These are phyloP conservation scores for Frankliniella fusca DNA, from an alignment of 2,888 invertebrate species.

Conservation along the genomic window DNA sequence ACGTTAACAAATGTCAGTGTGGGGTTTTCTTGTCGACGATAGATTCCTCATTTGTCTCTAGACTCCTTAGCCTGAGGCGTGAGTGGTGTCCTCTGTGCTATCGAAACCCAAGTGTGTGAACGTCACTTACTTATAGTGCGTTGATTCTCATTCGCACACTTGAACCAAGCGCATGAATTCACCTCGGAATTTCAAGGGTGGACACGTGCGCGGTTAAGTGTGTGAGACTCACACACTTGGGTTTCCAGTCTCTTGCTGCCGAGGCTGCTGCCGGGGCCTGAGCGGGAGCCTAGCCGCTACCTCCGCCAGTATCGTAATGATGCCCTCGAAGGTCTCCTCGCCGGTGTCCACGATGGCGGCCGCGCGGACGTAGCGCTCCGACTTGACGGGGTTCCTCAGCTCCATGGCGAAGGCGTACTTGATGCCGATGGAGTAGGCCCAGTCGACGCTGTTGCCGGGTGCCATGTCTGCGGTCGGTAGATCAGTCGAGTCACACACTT, in stretches of 20 bases:
- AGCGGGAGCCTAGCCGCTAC: not conserved
- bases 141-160: not conserved
- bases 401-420: constrained; percentile 16
- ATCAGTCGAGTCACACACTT: not conserved
- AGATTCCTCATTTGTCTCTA: no score
- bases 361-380: not conserved
- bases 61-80: no score
- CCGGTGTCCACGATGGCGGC: not conserved
- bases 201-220: no score
- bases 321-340: constrained; percentile 9
- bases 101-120: no score
- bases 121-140: no score
- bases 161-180: not conserved
- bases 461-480: not conserved
- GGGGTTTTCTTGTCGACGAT: no score
- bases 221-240: no score
- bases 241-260: not conserved
- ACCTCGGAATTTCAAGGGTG: no score
- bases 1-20: no score
- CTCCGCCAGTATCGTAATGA: not conserved
- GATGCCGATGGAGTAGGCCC: not conserved
- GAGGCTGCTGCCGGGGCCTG: not conserved
- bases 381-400: constrained; percentile 3
- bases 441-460: constrained; percentile 7
- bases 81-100: no score